phyloP scores from a whole-genome alignment of 2,888 invertebrate genomes.

The Crematogaster levior region DNA sequence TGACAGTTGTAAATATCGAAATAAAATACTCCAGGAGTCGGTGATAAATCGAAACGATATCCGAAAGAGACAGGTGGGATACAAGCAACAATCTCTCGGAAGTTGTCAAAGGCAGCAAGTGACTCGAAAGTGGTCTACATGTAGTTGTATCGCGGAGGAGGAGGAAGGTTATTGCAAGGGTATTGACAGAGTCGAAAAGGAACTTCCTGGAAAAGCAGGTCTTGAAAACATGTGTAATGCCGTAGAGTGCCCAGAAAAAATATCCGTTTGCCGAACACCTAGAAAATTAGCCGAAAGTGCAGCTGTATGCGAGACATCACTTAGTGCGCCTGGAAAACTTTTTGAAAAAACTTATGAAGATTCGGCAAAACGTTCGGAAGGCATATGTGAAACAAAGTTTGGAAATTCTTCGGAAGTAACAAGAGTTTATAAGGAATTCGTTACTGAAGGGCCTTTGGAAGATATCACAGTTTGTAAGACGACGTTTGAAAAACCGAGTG shows the following conservation, averaged over 20 bases:
- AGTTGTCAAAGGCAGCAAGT: conserved; percentile 10
- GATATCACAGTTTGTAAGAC: conserved; percentile 44
- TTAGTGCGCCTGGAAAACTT: neutral
- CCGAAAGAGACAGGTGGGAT: neutral
- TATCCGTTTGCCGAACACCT: neutral
- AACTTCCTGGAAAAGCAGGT: too few species aligned
- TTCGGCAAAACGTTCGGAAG: neutral
- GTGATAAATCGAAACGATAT: conserved; percentile 3
- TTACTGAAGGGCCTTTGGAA: neutral
- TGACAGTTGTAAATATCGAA: conserved; percentile 36
- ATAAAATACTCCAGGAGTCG: neutral
- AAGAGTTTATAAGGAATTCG: conserved; percentile 22
- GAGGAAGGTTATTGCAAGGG: conserved; percentile 55
- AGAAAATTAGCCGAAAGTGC: neutral
- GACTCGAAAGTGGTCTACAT: conserved; percentile 48
- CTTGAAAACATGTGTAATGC: neutral
- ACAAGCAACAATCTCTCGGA: neutral
- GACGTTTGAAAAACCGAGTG: conserved; percentile 5
- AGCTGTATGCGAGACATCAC: neutral
- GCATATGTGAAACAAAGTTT: neutral
- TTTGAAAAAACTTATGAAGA: conserved; percentile 1
- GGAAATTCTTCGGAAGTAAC: conserved; percentile 27
- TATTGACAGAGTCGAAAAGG: neutral
- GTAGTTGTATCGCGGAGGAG: conserved; percentile 69
- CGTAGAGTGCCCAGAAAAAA: neutral